Conservation (phyloP, 2,797 vertebrate species). For the Furcifer pardalis region DNA sequence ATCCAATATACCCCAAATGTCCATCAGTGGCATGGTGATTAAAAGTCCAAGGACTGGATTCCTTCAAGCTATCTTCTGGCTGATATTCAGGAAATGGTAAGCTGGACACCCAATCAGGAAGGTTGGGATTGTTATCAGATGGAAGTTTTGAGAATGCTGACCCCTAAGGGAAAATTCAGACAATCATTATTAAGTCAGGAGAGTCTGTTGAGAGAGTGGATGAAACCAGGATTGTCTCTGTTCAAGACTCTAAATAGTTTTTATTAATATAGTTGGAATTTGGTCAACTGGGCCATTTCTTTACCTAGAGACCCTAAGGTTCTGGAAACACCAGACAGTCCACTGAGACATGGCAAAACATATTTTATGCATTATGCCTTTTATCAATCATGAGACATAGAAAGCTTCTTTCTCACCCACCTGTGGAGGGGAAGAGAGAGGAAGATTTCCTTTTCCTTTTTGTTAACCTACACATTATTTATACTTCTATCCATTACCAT, state of each 20-base stretch:
- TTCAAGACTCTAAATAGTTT: not conserved
- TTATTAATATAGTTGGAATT: not conserved
- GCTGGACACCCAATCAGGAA: slow-evolving; percentile 80
- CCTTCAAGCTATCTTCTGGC: slow-evolving; percentile 49
- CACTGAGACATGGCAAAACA: not conserved
- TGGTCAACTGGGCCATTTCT: not conserved
- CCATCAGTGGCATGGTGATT: not conserved
- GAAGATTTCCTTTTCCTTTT: too few species aligned
- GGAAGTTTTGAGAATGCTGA: slow-evolving; percentile 40
- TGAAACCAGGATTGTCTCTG: not conserved
- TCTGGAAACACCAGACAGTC: not conserved
- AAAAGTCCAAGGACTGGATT: not conserved
- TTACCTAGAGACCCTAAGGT: not conserved
- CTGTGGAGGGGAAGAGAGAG: too few species aligned
- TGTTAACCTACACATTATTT: too few species aligned
- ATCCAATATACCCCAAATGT: slow-evolving; percentile 17
- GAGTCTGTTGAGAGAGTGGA: not conserved
- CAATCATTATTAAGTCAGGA: slow-evolving; percentile 33
- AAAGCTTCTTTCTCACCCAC: too few species aligned
- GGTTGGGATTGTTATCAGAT: slow-evolving; percentile 59
- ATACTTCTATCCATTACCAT: too few species aligned
- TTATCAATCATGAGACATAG: too few species aligned
- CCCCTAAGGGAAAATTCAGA: slow-evolving; percentile 70
- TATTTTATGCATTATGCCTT: too few species aligned
- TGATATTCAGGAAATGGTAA: slow-evolving; percentile 71